Evolutionary conservation across 2,888 invertebrate species (phyloP).

Genomic region (Leptopterna dolabrata): DNA sequence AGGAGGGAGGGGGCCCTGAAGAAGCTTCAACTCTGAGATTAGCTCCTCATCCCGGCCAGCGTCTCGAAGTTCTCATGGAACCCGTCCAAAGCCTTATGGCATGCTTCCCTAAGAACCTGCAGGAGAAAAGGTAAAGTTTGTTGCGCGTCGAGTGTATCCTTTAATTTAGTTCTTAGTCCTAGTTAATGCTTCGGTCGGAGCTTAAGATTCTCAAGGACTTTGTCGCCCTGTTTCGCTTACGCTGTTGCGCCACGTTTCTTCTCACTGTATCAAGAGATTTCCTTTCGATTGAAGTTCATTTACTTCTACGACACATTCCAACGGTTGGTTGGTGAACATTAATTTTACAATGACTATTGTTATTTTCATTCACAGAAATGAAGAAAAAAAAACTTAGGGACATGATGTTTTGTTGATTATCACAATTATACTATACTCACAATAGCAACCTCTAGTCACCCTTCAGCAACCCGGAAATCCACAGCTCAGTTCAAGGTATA

Average conservation of each 20-base stretch:
- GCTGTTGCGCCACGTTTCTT: neutral
- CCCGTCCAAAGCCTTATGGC: conserved; percentile 23
- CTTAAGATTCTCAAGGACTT: conserved; percentile 10
- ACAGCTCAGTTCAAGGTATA: no score
- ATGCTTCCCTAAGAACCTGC: neutral
- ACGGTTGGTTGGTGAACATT: no score
- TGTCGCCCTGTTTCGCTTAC: neutral
- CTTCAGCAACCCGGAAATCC: no score
- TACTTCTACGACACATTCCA: neutral
- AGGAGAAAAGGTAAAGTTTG: conserved; percentile 30
- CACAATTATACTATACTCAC: no score
- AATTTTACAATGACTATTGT: no score
- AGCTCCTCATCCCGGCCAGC: conserved; percentile 21
- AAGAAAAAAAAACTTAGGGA: no score
- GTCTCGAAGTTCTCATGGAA: conserved; percentile 33
- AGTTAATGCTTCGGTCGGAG: conserved; percentile 6
- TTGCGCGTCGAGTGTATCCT: conserved; percentile 27
- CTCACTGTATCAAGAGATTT: neutral
- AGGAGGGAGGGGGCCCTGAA: neutral
- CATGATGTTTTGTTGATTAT: no score
- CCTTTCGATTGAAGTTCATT: neutral
- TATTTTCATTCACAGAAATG: no score
- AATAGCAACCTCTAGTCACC: no score
- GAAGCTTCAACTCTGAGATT: conserved; percentile 39
- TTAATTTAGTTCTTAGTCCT: conserved; percentile 35